phyloP scores from a whole-genome alignment of 2,113 vertebrate genomes.

The Pyrgilauda ruficollis region DNA sequence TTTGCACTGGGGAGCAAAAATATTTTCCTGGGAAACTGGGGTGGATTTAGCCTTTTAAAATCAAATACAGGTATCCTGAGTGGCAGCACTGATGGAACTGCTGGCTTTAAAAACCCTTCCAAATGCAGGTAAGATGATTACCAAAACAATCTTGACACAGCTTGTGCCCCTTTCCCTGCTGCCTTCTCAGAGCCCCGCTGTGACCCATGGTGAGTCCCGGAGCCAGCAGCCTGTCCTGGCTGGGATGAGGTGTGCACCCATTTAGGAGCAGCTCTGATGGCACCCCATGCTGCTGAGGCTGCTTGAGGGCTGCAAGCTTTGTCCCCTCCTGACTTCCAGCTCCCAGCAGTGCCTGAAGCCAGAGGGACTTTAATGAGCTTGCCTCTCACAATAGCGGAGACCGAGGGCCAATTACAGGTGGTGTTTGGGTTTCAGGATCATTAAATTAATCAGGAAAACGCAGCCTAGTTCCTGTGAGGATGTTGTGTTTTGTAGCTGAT shows the following conservation, averaged over 20 bases:
- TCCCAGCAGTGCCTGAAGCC: not conserved
- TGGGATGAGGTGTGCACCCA: rapidly evolving
- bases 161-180: not conserved
- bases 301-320: not conserved
- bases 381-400: not conserved
- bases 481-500: not conserved
- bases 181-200: not conserved
- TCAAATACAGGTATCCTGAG: not conserved
- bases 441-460: constrained; percentile 16
- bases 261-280: not conserved
- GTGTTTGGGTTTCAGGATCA: constrained; percentile 11
- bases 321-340: not conserved
- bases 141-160: not conserved
- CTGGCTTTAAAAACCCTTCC: not conserved
- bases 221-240: not conserved
- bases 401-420: not conserved
- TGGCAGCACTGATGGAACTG: not conserved
- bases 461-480: not conserved
- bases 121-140: not conserved
- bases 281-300: not conserved
- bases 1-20: not conserved
- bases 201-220: rapidly evolving
- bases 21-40: not conserved
- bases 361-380: not conserved
- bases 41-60: not conserved